A percentile compares a stretch with the other conserved stretches of the same genome.
Conservation (phyloP, 2,888 invertebrate species). For the Ethmia dodecea region DNA sequence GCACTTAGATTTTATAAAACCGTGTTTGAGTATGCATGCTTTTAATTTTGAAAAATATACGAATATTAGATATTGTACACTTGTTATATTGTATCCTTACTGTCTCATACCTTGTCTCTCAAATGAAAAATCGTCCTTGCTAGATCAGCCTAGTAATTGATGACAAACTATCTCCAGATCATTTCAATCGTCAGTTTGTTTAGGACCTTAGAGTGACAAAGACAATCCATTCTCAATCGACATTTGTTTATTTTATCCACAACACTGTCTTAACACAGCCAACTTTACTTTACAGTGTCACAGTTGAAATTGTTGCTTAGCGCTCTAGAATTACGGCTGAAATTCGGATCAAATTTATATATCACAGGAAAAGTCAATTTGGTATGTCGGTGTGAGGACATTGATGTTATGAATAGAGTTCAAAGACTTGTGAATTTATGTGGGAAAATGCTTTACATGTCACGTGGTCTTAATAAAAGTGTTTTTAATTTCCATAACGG, state of each 20-base stretch:
- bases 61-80: too few species aligned
- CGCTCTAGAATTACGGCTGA: too few species aligned
- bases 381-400: slow-evolving; percentile 35
- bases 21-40: too few species aligned
- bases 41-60: too few species aligned
- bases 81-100: too few species aligned
- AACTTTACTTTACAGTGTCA: slow-evolving; percentile 1
- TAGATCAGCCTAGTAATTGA: too few species aligned
- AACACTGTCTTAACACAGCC: slow-evolving; percentile 15
- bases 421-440: slow-evolving; percentile 38
- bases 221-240: slow-evolving; percentile 64
- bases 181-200: slow-evolving; percentile 39
- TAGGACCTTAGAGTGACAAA: slow-evolving; percentile 55
- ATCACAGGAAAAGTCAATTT: too few species aligned
- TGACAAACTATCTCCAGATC: too few species aligned
- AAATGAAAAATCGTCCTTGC: too few species aligned
- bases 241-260: slow-evolving; percentile 65
- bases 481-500: background rate
- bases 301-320: background rate
- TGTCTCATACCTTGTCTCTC: too few species aligned
- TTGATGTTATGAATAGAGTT: slow-evolving; percentile 57
- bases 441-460: slow-evolving; percentile 25
- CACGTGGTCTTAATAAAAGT: background rate
- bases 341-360: too few species aligned
- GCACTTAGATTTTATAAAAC: too few species aligned